A percentile compares a stretch with the other conserved stretches of the same genome.
phyloP scores from a whole-genome alignment of 2,797 vertebrate species.

The Tauraco hartlaubi region DNA sequence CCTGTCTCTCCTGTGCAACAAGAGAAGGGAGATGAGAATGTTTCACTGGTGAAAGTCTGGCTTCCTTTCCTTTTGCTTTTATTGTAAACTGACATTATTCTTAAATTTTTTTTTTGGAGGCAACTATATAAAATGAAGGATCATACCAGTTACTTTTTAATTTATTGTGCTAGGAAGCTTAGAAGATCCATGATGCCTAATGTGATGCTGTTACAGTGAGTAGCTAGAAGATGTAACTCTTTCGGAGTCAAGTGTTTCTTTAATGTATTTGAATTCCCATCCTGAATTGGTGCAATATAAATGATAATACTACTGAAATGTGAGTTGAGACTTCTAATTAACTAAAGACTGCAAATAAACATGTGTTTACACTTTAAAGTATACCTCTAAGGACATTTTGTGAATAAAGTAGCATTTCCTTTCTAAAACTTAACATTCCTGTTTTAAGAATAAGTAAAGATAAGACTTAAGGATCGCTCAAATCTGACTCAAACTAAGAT shows the following conservation, averaged over 20 bases:
- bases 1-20: not conserved
- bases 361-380: not conserved
- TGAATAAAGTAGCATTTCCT: not conserved
- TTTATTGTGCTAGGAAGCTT: not conserved
- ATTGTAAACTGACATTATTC: not conserved
- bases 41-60: not conserved
- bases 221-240: not conserved
- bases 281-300: not conserved
- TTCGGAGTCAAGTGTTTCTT: not conserved
- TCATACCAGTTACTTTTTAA: not conserved
- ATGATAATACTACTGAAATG: not conserved
- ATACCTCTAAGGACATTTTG: not conserved
- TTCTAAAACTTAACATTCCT: not conserved
- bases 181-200: not conserved
- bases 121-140: not conserved
- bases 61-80: not conserved
- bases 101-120: not conserved
- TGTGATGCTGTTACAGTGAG: not conserved
- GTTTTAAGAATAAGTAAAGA: not conserved
- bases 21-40: not conserved
- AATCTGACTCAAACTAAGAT: not conserved
- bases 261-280: not conserved
- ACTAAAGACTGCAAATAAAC: not conserved
- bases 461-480: not conserved
- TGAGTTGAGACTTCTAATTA: not conserved